Base-by-base conservation (phyloP, 2,797 vertebrate genomes). In the Acrossocheilus fasciatus region DNA sequence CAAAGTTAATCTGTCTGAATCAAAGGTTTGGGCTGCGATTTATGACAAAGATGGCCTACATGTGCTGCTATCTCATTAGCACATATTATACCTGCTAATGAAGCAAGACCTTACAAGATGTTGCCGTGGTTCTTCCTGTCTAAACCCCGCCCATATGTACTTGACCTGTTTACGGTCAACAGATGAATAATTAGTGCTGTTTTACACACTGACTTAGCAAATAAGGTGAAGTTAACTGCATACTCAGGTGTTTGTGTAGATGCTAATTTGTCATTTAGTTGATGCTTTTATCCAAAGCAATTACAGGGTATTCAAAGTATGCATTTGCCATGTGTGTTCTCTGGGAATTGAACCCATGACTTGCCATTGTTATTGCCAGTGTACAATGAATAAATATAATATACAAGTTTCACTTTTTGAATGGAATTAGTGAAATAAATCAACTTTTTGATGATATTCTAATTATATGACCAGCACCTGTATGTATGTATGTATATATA, bases 31-130 rank as follows among this genome's bases (percentile, higher is more conserved):
- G 12, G 18, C 59, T 78, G 36, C 30, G 30, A 89, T 89, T 88
- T 86, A 82, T 86, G 70, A 78, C 80, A 43, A 14, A 36, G 17
- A 23, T 73, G 14, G 78, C 72, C 87, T 84, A 62, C 72, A 76
- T 80, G 78, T 72, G 68, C 59, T 59, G 70, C 41, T 76, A 69
- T 82, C 41, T 72, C 57, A 83, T 77, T 85, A 77, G 72, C 57
- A 80, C 26, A 30, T 66, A 82, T n/a, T 83, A 45, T 54, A 83
- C 80, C 59, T 85, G 74, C 52, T 82, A 87, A 87, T 83, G 83
- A 80, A 81, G 69, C 57, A 30, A n/a, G 34, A 57, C 77, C 41
- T 74, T 52, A 64, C 45, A 80, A 66, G 50, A 77, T 85, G 79
- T 73, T 73, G 36, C 47, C 45, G 4, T 75, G 26, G 74, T 69